Evolutionary conservation across 2,888 invertebrate genomes (phyloP).

Genomic region (Ichneumon xanthorius): DNA sequence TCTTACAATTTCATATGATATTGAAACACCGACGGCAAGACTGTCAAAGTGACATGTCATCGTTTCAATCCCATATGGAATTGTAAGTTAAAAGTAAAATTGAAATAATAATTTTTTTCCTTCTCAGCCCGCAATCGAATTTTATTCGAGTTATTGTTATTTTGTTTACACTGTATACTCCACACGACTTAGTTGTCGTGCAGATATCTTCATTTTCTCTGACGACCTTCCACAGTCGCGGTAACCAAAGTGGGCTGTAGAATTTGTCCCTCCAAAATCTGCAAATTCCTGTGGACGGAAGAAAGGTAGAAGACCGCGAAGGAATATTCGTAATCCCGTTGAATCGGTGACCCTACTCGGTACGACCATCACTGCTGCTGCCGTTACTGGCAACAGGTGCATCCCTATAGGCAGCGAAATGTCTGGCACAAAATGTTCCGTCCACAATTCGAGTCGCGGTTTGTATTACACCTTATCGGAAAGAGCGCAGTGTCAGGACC

Average conservation of each 20-base stretch:
- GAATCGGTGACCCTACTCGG: constrained; percentile 53
- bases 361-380: constrained; percentile 39
- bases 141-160: too few relatives aligned
- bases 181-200: neutral
- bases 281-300: constrained; percentile 24
- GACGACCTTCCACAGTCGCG: neutral
- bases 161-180: neutral
- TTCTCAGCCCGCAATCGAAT: too few relatives aligned
- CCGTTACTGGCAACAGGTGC: constrained; percentile 64
- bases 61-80: too few relatives aligned
- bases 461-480: constrained; percentile 39
- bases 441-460: constrained; percentile 31
- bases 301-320: constrained; percentile 17
- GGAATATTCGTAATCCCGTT: constrained; percentile 28
- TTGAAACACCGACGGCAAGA: too few relatives aligned
- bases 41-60: too few relatives aligned
- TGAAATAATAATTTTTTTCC: too few relatives aligned
- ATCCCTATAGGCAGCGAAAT: constrained; percentile 57
- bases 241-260: constrained; percentile 33
- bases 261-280: constrained; percentile 27
- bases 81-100: too few relatives aligned
- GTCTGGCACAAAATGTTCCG: constrained; percentile 44
- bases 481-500: constrained; percentile 22
- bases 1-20: too few relatives aligned
- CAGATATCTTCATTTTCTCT: neutral